Percentiles rank a stretch among this genome's conserved stretches.
Conservation (phyloP, 30 jellyfish, hydroid and myxozoan genomes). For the Hydractinia echinata region DNA sequence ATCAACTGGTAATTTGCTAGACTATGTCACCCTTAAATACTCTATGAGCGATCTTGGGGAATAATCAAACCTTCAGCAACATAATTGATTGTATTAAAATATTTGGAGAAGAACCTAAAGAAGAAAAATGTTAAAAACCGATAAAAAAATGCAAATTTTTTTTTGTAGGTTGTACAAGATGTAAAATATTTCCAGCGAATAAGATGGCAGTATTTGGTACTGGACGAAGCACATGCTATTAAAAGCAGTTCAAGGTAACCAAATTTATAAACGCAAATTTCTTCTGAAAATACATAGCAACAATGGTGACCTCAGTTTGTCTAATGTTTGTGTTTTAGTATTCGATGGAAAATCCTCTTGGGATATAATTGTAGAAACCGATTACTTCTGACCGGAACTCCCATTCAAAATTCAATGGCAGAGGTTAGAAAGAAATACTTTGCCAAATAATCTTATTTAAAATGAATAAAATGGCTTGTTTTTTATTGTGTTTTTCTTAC, state of each 20-base stretch:
- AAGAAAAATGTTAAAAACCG: too few species aligned
- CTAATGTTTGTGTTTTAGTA: conserved; percentile 36
- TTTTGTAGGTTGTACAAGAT: conserved; percentile 89
- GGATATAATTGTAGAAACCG: conserved; percentile 98
- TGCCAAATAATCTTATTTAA: neutral
- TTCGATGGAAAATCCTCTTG: conserved; percentile 91
- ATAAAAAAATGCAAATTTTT: neutral
- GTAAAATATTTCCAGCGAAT: conserved; percentile 87
- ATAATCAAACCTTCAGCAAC: too few species aligned
- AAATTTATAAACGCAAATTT: neutral
- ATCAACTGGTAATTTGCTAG: conserved; percentile 73
- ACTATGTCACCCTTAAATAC: too few species aligned
- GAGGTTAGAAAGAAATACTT: conserved; percentile 50
- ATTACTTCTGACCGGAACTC: conserved; percentile 93
- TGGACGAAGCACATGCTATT: conserved; percentile 99
- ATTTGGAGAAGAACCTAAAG: too few species aligned
- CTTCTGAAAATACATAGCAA: neutral
- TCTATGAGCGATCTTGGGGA: too few species aligned
- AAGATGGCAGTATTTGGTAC: conserved; percentile 92
- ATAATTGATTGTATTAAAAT: too few species aligned
- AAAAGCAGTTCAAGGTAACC: conserved; percentile 91
- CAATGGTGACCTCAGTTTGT: neutral
- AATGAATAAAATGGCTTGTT: neutral
- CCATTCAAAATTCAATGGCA: conserved; percentile 98
- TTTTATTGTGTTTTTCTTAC: neutral